These are phyloP conservation scores for Poecilia picta DNA, from an alignment of 2,797 vertebrate genomes.

Conservation along the genomic window DNA sequence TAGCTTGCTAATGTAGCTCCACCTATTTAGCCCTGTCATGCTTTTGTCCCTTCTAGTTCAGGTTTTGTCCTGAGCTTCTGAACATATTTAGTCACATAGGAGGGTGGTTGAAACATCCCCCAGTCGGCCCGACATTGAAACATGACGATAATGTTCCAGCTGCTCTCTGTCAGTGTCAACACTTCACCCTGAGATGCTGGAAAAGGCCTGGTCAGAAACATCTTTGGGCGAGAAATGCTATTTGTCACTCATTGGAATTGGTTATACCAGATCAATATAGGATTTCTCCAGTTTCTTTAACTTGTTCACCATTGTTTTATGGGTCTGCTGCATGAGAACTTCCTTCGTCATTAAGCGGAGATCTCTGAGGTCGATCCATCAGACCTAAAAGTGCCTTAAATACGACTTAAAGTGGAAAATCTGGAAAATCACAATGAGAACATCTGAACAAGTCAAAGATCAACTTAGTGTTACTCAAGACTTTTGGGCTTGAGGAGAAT, in stretches of 20 bases:
- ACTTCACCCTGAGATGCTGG: neutral
- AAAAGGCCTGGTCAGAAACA: neutral
- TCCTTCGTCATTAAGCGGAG: neutral
- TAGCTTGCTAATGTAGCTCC: conserved; percentile 61
- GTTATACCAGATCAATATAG: neutral
- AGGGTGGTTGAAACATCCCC: neutral
- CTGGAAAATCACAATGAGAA: neutral
- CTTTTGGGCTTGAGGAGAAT: neutral
- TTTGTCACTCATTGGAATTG: neutral
- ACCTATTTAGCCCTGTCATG: conserved; percentile 55
- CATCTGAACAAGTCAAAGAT: neutral
- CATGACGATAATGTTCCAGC: neutral
- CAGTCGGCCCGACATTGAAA: neutral
- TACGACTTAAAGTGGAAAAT: neutral
- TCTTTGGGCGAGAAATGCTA: neutral
- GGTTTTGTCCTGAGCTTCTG: neutral
- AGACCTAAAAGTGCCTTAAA: neutral
- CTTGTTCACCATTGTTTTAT: neutral
- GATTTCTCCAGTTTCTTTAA: neutral
- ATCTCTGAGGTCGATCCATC: neutral
- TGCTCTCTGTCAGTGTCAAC: neutral
- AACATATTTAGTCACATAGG: neutral
- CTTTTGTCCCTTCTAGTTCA: conserved; percentile 19
- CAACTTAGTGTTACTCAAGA: neutral
- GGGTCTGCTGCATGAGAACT: neutral